A percentile compares a stretch with the other conserved stretches of the same genome.
Evolutionary conservation across 2,888 invertebrate species (phyloP).

Genomic region (Rotaria magnacalcarata): DNA sequence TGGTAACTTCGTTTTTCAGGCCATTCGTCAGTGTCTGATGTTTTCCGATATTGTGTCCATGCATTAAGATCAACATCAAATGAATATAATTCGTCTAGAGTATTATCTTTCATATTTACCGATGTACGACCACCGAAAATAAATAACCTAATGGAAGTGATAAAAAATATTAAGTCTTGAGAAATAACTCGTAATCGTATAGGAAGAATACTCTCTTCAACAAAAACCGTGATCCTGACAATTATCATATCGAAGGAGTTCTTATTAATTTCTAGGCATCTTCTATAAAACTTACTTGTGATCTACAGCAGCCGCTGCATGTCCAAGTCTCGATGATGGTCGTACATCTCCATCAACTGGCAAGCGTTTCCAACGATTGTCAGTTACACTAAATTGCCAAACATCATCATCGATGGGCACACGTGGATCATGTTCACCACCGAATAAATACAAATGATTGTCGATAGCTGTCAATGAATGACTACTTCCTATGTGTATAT

Average conservation of each 20-base stretch:
- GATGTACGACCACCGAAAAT: constrained; percentile 49
- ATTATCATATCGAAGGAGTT: no score
- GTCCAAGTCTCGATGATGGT: constrained; percentile 46
- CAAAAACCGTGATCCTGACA: no score
- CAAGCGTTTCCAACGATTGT: constrained; percentile 44
- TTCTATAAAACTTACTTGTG: constrained; percentile 10
- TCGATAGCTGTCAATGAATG: constrained; percentile 47
- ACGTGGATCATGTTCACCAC: constrained; percentile 48
- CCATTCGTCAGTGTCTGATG: constrained; percentile 16
- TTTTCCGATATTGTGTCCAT: constrained; percentile 47
- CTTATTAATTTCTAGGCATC: no score
- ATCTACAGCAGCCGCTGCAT: constrained; percentile 46
- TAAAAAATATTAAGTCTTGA: no score
- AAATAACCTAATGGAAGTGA: constrained; percentile 42
- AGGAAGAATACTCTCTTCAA: no score
- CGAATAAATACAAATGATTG: constrained; percentile 47
- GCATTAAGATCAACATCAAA: constrained; percentile 46
- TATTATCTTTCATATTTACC: constrained; percentile 47
- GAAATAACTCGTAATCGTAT: no score
- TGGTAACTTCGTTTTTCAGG: constrained; percentile 48
- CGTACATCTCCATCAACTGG: constrained; percentile 24
- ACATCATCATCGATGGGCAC: constrained; percentile 48
- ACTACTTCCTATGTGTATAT: constrained; percentile 47
- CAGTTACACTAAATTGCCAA: constrained; percentile 46
- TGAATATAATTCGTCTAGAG: constrained; percentile 47